Conservation (phyloP, 2,888 invertebrate genomes). For the Ditula angustiorana region DNA sequence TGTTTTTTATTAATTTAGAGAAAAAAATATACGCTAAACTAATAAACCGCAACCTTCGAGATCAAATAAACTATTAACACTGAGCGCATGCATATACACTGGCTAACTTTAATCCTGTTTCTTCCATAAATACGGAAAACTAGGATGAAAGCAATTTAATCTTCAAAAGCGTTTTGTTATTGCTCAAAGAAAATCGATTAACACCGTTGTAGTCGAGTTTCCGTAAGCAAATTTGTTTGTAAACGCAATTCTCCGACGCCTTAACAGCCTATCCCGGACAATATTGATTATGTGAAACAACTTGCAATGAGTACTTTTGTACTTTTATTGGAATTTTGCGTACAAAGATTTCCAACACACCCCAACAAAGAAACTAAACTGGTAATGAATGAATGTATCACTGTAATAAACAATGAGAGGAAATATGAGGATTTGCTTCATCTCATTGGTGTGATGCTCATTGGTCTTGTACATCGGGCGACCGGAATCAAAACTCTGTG, state of each 20-base stretch:
- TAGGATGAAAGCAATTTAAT: constrained; percentile 35
- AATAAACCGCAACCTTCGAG: constrained; percentile 1
- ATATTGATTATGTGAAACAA: constrained; percentile 32
- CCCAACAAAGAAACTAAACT: background rate
- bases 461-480: too few relatives aligned
- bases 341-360: background rate
- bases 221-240: constrained; percentile 40
- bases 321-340: background rate
- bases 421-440: too few relatives aligned
- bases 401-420: background rate
- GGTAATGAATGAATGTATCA: background rate
- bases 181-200: constrained; percentile 36
- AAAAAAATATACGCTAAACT: background rate
- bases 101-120: constrained; percentile 18
- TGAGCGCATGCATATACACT: background rate
- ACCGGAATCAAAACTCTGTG: background rate
- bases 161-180: constrained; percentile 36
- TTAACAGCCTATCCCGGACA: constrained; percentile 30
- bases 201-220: constrained; percentile 33
- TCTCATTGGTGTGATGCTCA: too few relatives aligned
- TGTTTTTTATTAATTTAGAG: background rate
- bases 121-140: background rate
- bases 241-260: constrained; percentile 33
- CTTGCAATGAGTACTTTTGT: too few relatives aligned
- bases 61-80: background rate